Conservation (phyloP, 2,113 vertebrate species). For the Oncorhynchus gorbuscha region DNA sequence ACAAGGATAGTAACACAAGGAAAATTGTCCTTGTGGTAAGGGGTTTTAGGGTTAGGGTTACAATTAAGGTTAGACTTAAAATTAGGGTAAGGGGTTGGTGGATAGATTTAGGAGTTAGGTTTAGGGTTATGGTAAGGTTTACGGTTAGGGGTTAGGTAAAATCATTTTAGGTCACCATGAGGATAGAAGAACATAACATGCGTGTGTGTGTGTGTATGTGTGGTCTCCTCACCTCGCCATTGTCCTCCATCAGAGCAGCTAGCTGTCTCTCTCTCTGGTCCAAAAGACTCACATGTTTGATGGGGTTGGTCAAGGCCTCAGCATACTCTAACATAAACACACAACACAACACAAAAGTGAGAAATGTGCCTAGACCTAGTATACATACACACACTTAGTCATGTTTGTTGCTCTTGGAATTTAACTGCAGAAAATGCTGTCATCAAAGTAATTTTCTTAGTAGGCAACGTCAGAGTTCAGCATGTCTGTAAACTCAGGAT, state of each 20-base stretch:
- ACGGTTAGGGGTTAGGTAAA: too few relatives aligned
- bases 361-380: too few relatives aligned
- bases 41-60: too few relatives aligned
- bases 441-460: neutral
- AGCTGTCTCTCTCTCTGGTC: conserved; percentile 83
- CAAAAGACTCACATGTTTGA: conserved; percentile 82
- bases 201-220: neutral
- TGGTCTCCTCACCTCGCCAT: conserved; percentile 65
- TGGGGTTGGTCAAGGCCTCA: conserved; percentile 85
- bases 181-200: too few relatives aligned
- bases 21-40: too few relatives aligned
- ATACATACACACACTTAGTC: neutral
- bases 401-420: neutral
- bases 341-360: neutral
- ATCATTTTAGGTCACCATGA: too few relatives aligned
- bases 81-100: too few relatives aligned
- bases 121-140: too few relatives aligned
- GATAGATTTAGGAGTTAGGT: too few relatives aligned
- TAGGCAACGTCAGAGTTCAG: too few relatives aligned
- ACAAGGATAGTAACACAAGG: too few relatives aligned
- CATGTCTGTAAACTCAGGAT: neutral
- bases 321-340: conserved; percentile 77
- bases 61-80: too few relatives aligned
- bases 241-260: conserved; percentile 78
- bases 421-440: neutral